phyloP scores from a whole-genome alignment of 2,797 vertebrate genomes.

The Eulemur albifrons region DNA sequence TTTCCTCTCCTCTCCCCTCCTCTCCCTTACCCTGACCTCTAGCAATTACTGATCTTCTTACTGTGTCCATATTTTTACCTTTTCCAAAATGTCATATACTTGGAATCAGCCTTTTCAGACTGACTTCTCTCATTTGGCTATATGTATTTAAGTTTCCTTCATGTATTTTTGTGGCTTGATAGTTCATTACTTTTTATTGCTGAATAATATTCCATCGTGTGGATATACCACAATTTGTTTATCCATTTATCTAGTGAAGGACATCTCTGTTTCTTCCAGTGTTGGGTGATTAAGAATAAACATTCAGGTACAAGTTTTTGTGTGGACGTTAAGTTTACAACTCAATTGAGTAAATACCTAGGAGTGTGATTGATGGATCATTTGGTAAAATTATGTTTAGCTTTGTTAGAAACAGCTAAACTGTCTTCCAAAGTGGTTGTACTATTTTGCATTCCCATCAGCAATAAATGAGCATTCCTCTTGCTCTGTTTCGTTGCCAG shows the following conservation, averaged over 20 bases:
- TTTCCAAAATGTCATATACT: background rate
- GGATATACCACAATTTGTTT: background rate
- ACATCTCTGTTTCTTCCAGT: background rate
- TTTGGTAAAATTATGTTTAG: background rate
- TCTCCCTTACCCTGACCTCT: background rate
- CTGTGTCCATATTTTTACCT: background rate
- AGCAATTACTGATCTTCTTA: background rate
- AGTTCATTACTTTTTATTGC: background rate
- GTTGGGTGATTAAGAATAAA: background rate
- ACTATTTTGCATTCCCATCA: background rate
- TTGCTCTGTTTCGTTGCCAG: background rate
- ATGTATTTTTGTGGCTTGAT: background rate
- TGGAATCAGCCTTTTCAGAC: background rate
- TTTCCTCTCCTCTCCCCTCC: background rate
- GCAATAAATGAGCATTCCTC: background rate
- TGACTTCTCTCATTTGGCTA: background rate
- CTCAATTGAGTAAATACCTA: background rate
- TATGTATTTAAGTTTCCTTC: background rate
- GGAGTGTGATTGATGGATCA: background rate
- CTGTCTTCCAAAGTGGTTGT: background rate
- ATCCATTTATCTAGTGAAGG: background rate
- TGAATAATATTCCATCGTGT: background rate
- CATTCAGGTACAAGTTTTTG: background rate
- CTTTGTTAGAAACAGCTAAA: background rate
- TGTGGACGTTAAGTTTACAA: background rate